These are phyloP conservation scores for Myripristis jacobus DNA, from an alignment of 2,797 vertebrate species.

Conservation along the genomic window DNA sequence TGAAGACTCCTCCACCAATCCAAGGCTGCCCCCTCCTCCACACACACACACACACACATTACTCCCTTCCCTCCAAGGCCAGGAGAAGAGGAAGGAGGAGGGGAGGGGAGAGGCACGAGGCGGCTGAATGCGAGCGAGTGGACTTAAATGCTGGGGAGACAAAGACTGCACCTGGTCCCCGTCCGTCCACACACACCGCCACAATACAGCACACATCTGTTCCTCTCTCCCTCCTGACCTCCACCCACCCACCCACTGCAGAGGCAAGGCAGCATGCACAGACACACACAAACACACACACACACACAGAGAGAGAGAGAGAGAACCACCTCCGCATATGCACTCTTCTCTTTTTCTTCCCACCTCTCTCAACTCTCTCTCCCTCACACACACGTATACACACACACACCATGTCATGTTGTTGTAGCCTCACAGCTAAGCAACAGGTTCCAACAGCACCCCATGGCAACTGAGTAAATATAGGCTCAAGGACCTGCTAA, in stretches of 20 bases:
- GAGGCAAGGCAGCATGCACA: constrained; percentile 2
- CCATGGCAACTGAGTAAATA: constrained; percentile 27
- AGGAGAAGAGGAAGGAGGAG: constrained; percentile 32
- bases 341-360: neutral
- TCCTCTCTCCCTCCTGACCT: constrained; percentile 83
- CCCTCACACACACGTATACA: neutral
- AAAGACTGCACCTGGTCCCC: constrained; percentile 97
- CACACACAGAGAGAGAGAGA: no score
- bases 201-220: constrained; percentile 93
- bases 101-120: constrained; percentile 78
- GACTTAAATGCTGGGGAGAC: constrained; percentile 86
- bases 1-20: constrained; percentile 65
- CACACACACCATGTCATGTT: constrained; percentile 12
- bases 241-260: constrained; percentile 54
- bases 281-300: constrained; percentile 31
- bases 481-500: constrained; percentile 17
- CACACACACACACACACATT: constrained; percentile 40
- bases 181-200: constrained; percentile 78
- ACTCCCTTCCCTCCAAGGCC: constrained; percentile 63
- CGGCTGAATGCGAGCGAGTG: constrained; percentile 86
- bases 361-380: no score
- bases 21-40: constrained; percentile 59
- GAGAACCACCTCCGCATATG: no score
- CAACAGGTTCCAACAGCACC: constrained; percentile 46
- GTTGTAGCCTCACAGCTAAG: constrained; percentile 42